Base-by-base conservation (phyloP, 2,113 vertebrate species). In the Xiphophorus maculatus region DNA sequence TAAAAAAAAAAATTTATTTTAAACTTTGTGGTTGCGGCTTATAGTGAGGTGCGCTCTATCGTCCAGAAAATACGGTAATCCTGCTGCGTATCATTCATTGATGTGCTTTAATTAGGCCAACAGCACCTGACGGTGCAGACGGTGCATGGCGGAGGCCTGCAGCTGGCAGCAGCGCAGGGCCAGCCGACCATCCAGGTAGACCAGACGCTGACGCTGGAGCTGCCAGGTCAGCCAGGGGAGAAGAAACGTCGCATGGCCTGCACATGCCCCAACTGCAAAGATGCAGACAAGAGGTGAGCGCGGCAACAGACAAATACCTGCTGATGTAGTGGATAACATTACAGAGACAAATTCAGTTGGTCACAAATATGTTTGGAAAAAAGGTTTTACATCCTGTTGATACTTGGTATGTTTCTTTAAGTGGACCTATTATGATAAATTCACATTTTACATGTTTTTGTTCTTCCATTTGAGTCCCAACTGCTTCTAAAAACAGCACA, bases 181-280 rank as follows among this genome's bases (percentile, higher is more conserved):
- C 94, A 94, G 65, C 95, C 95, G 71, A 40, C 91, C 44, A 93
- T 98, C 63, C 97, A 99, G 92, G 94, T 99, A 89, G 98, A 99
- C 75, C 97, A 97, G 84, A 96, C 97, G 0, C 89, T 99, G 10
- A 85, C 97, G 0, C 96, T 97, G 17, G 98, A 99, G 80, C 69
- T 97, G 5, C 94, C 93, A 4, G 73, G 84, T 10, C 97, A 97
- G 81, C 95, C 96, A 0, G 96, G 96, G 0, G 97, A 99, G 90
- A 99, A 98, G 90, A 95, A 97, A 81, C 86, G 97, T 5, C 95
- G 98, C 15, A 97, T 99, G 96, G 98, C 98, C 12, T 99, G 98
- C 87, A 99, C 97, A 32, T 99, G 98, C 69, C 98, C 98, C 86
- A 99, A 99, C 95, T 99, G 98, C 93, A 98, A 98, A 94, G 98